Percentiles rank a stretch among this genome's conserved stretches.
Evolutionary conservation across 2,797 vertebrate genomes (phyloP).

Genomic region (Limosa lapponica): DNA sequence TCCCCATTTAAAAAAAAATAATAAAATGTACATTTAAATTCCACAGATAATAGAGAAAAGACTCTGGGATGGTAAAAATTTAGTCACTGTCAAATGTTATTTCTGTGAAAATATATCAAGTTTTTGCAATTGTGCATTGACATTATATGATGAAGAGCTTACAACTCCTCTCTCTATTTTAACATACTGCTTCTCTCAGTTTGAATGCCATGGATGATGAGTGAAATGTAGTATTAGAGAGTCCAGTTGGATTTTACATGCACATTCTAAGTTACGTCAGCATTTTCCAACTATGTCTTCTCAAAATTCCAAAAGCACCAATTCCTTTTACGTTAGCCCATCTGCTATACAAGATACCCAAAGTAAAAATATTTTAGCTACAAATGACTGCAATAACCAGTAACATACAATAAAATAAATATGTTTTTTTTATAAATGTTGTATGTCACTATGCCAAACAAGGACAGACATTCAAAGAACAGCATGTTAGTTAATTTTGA

Average conservation of each 20-base stretch:
- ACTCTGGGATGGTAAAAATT: background rate
- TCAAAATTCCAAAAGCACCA: background rate
- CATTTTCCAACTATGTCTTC: background rate
- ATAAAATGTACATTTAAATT: background rate
- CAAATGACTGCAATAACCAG: constrained; percentile 2
- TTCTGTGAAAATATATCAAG: background rate
- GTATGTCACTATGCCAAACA: background rate
- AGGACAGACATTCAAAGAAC: background rate
- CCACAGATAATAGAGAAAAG: background rate
- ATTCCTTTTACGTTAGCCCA: background rate
- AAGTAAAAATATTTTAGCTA: background rate
- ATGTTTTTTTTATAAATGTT: background rate
- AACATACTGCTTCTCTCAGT: background rate
- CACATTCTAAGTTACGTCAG: background rate
- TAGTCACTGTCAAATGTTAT: background rate
- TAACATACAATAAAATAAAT: background rate
- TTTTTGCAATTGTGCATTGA: background rate
- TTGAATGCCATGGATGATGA: background rate
- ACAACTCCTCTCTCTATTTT: background rate
- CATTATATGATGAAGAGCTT: fast-evolving
- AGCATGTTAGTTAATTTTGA: background rate
- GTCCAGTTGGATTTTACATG: background rate
- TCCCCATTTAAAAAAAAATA: background rate
- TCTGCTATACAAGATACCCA: background rate
- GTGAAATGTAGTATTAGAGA: background rate